Conservation (phyloP, 2,797 vertebrate species). For the Centroberyx gerrardi region DNA sequence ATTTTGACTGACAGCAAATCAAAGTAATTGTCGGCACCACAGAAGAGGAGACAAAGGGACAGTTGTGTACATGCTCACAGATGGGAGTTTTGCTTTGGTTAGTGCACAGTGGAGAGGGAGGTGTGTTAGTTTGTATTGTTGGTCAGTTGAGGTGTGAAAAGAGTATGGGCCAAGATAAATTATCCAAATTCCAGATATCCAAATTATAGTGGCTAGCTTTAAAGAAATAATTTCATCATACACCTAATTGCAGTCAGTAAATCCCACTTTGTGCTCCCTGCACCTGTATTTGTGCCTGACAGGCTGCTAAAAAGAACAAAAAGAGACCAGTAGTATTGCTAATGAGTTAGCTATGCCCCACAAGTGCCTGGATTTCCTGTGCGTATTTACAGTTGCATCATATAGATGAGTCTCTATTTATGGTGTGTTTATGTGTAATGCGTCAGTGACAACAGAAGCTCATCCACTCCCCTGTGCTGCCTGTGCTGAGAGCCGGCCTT, state of each 20-base stretch:
- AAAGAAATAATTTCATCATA: not conserved
- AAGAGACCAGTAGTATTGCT: not conserved
- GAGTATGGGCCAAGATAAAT: not conserved
- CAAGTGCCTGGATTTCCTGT: constrained; percentile 24
- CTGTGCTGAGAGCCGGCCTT: constrained; percentile 14
- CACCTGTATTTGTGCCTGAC: not conserved
- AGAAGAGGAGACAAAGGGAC: too few species aligned
- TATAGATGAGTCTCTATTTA: constrained; percentile 53
- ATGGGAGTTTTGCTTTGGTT: too few species aligned
- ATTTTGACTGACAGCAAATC: not conserved
- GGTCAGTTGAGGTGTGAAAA: not conserved
- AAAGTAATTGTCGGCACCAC: not conserved
- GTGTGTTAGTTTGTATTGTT: not conserved
- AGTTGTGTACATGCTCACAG: not conserved
- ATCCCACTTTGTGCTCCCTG: not conserved
- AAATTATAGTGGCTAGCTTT: not conserved
- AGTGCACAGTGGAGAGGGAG: too few species aligned
- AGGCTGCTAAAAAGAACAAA: constrained; percentile 11
- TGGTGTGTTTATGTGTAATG: constrained; percentile 23
- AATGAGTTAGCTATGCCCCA: not conserved
- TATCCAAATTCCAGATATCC: too few species aligned
- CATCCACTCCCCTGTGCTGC: constrained; percentile 41
- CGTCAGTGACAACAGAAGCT: constrained; percentile 3
- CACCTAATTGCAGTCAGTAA: not conserved
- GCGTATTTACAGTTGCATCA: constrained; percentile 32